Evolutionary conservation across 35 echinoderm and acorn worm genomes (phyloP).

Genomic region (Patiria miniata): DNA sequence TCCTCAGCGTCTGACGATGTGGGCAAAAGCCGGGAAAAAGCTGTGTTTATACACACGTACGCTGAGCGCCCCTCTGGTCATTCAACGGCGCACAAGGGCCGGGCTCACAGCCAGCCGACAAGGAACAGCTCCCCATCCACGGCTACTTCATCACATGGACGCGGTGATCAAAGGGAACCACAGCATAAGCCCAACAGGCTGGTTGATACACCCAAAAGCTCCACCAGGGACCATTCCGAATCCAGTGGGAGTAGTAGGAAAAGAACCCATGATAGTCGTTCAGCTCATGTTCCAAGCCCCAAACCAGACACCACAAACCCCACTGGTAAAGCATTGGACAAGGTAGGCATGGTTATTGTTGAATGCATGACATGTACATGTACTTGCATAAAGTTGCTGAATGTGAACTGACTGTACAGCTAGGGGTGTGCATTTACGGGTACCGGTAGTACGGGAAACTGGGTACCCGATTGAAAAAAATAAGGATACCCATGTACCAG

Average conservation of each 20-base stretch:
- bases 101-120: background rate
- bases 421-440: too few relatives aligned
- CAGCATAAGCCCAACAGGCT: too few relatives aligned
- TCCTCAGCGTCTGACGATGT: too few relatives aligned
- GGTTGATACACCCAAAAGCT: background rate
- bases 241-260: conserved; percentile 12
- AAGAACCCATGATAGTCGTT: background rate
- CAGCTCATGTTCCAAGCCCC: background rate
- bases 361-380: too few relatives aligned
- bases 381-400: too few relatives aligned
- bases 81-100: background rate
- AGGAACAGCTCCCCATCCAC: background rate
- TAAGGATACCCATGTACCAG: too few relatives aligned
- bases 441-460: too few relatives aligned
- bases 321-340: conserved; percentile 19
- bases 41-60: background rate
- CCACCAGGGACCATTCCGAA: background rate
- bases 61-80: background rate
- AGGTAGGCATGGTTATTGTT: background rate
- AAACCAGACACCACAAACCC: conserved; percentile 9
- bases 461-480: too few relatives aligned
- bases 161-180: background rate
- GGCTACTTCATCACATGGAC: background rate
- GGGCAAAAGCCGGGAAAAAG: too few relatives aligned
- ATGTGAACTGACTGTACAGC: too few relatives aligned